Evolutionary conservation across 2,888 invertebrate species (phyloP), one percentile per base, ranked within the genome.

Genomic region (Eudasyphora cyanicolor): DNA sequence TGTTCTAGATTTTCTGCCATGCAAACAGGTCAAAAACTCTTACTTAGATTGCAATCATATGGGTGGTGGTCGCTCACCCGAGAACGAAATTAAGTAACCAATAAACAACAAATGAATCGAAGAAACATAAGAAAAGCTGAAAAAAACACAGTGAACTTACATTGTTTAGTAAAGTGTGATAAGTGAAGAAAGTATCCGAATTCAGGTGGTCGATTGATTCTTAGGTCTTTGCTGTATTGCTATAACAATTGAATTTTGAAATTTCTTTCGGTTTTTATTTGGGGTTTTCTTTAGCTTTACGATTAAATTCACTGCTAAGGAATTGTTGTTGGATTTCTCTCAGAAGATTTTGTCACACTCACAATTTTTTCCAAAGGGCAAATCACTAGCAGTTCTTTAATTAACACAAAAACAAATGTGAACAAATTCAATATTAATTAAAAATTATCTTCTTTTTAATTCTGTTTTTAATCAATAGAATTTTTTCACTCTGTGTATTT

Each of bases 121-220:
- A n/a, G n/a, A n/a, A n/a, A n/a, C n/a, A n/a, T n/a, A n/a, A n/a
- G n/a, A n/a, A n/a, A n/a, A n/a, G n/a, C n/a, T n/a, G n/a, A n/a
- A n/a, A n/a, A n/a, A n/a, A n/a, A n/a, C n/a, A n/a, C n/a, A 45
- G 3, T 45, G 21, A 57, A 84, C 84, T 84, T 84, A 84, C 84
- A 84, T 84, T 84, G 73, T 84, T 81, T 79, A 73, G 54, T 51
- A 73, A 71, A 73, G 69, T 73, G 78, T 78, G 42, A 8, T 79
- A 80, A 21, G 19, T 74, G 81, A 19, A 38, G 73, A 81, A 78
- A 75, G 69, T 84, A 84, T 84, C 84, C 84, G 81, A 84, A 81
- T 76, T 57, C 35, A 67, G 75, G 67, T 81, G 75, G 81, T 73
- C 27, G 32, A 6, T 32, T n/a, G 14, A n/a, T n/a, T n/a, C n/a